Conservation (phyloP, 1,140 invertebrate species). For the Berghia stephanieae region DNA sequence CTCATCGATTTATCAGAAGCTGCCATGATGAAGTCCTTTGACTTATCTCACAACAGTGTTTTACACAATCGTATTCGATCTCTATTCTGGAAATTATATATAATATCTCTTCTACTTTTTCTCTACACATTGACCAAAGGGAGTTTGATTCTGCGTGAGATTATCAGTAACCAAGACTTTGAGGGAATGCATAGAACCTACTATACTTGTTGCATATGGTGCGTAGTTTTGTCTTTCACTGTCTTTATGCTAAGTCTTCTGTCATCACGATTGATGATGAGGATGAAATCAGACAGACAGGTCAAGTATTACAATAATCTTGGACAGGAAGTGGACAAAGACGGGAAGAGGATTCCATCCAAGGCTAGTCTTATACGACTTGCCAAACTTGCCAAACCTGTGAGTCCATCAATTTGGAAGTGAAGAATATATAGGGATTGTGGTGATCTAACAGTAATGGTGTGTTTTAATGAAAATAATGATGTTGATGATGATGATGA, state of each 20-base stretch:
- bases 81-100: too few species aligned
- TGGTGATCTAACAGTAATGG: too few species aligned
- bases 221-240: conserved; percentile 47
- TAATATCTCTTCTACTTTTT: too few species aligned
- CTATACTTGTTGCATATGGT: conserved; percentile 53
- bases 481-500: too few species aligned
- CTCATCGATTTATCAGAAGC: too few species aligned
- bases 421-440: too few species aligned
- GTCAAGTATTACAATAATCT: conserved; percentile 55
- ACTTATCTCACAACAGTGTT: too few species aligned
- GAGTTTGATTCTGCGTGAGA: conserved; percentile 48
- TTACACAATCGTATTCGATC: too few species aligned
- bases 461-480: background rate
- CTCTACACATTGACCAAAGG: too few species aligned
- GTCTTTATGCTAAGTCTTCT: conserved; percentile 44
- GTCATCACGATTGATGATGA: conserved; percentile 47
- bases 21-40: too few species aligned
- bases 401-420: conserved; percentile 39
- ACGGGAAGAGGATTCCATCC: conserved; percentile 54
- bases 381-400: conserved; percentile 56
- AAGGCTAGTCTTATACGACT: conserved; percentile 49
- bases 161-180: conserved; percentile 48
- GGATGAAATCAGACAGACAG: conserved; percentile 46
- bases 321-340: conserved; percentile 56
- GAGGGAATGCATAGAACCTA: conserved; percentile 57